A percentile compares a stretch with the other conserved stretches of the same genome.
Evolutionary conservation across 2,888 invertebrate genomes (phyloP).

Genomic region (Sylvicola cinctus): DNA sequence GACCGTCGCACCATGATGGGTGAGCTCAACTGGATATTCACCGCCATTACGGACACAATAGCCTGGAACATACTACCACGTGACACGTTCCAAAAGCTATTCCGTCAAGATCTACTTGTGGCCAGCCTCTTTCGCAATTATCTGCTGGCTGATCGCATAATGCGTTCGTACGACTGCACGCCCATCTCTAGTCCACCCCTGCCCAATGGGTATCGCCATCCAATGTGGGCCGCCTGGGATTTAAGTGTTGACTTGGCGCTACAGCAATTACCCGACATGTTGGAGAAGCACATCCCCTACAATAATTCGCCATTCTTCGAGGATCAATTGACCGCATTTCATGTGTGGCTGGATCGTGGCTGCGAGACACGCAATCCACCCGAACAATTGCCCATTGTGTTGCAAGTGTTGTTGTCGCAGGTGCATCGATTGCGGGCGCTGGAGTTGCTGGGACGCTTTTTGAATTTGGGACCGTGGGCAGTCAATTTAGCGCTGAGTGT

Average conservation of each 20-base stretch:
- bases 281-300: conserved; percentile 36
- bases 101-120: conserved; percentile 93
- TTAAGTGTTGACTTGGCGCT: conserved; percentile 86
- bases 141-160: conserved; percentile 85
- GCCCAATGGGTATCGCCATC: conserved; percentile 75
- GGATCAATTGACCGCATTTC: conserved; percentile 93
- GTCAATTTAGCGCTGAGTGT: conserved; percentile 90
- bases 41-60: conserved; percentile 98
- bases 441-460: conserved; percentile 78
- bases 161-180: conserved; percentile 90
- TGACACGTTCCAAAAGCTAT: conserved; percentile 89
- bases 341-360: conserved; percentile 35
- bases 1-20: conserved; percentile 95
- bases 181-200: conserved; percentile 85
- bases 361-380: conserved; percentile 66
- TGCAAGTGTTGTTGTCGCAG: conserved; percentile 26
- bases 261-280: conserved; percentile 64
- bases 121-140: conserved; percentile 96
- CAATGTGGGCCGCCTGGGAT: conserved; percentile 97
- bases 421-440: conserved; percentile 84
- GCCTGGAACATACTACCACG: conserved; percentile 94
- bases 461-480: conserved; percentile 91
- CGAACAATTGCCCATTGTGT: conserved; percentile 86
- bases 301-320: conserved; percentile 84
- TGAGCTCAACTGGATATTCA: conserved; percentile 99